Evolutionary conservation across 2,888 invertebrate genomes (phyloP).

Genomic region (Cataglyphis albicans): DNA sequence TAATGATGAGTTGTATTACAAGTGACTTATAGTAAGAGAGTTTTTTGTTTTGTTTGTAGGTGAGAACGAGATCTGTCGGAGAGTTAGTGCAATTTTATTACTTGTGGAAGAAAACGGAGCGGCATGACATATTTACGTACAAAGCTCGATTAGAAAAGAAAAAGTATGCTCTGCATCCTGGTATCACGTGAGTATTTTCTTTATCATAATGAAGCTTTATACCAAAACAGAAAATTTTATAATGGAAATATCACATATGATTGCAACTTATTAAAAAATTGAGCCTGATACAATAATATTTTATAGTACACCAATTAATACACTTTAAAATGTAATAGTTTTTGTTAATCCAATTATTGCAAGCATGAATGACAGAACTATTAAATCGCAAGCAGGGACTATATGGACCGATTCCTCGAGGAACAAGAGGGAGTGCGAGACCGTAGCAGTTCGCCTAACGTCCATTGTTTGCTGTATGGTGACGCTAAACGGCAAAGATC

Average conservation of each 20-base stretch:
- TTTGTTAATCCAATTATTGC: conserved; percentile 59
- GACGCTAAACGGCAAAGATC: conserved; percentile 83
- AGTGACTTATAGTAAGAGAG: neutral
- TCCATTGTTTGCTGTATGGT: conserved; percentile 86
- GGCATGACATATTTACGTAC: conserved; percentile 97
- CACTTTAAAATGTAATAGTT: conserved; percentile 28
- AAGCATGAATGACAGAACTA: conserved; percentile 74
- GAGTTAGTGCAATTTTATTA: conserved; percentile 98
- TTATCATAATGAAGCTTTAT: conserved; percentile 22
- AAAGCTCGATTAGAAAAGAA: conserved; percentile 96
- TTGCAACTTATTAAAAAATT: neutral
- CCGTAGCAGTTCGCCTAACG: conserved; percentile 91
- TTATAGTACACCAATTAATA: neutral
- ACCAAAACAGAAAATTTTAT: conserved; percentile 26
- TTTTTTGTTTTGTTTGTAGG: conserved; percentile 85
- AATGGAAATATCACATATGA: neutral
- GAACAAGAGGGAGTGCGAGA: conserved; percentile 92
- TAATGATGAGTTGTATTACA: neutral
- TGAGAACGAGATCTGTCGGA: conserved; percentile 96
- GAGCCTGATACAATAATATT: neutral
- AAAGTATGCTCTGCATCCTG: conserved; percentile 96
- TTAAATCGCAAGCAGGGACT: conserved; percentile 88
- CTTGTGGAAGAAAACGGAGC: conserved; percentile 99
- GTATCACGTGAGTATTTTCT: conserved; percentile 90
- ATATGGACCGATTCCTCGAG: conserved; percentile 96